These are phyloP conservation scores for Cervus canadensis DNA, from an alignment of 2,113 vertebrate genomes.

Conservation along the genomic window DNA sequence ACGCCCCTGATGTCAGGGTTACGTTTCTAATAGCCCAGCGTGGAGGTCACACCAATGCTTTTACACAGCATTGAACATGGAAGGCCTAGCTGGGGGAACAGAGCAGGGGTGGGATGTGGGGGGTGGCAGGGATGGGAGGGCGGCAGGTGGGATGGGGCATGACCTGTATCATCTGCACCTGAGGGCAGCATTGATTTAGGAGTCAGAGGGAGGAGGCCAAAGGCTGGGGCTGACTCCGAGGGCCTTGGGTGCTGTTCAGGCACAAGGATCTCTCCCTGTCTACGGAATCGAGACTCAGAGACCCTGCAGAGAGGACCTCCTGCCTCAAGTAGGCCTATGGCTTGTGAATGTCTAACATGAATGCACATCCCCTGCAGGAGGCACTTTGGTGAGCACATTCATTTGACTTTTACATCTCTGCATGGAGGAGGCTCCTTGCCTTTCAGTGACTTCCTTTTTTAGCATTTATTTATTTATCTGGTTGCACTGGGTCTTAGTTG, in stretches of 20 bases:
- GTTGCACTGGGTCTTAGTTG: accelerated
- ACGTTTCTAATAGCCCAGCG: neutral
- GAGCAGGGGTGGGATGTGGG: neutral
- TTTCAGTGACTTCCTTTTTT: neutral
- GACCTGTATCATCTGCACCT: neutral
- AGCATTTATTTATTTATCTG: neutral
- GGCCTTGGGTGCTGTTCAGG: neutral
- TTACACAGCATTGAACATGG: accelerated
- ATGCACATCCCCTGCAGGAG: neutral
- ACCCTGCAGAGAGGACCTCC: neutral
- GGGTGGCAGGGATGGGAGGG: accelerated
- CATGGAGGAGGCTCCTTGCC: neutral
- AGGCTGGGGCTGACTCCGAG: neutral
- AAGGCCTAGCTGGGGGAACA: neutral
- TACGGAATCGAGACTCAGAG: neutral
- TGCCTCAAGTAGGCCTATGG: neutral
- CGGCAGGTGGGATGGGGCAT: neutral
- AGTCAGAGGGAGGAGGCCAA: neutral
- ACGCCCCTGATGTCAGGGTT: neutral
- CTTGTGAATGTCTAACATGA: neutral
- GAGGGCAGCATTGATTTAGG: neutral
- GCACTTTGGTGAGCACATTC: neutral
- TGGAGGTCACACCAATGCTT: neutral
- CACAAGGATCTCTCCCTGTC: neutral
- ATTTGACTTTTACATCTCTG: neutral